These are phyloP conservation scores for Nineta flava DNA, from an alignment of 2,888 invertebrate species.

Conservation along the genomic window DNA sequence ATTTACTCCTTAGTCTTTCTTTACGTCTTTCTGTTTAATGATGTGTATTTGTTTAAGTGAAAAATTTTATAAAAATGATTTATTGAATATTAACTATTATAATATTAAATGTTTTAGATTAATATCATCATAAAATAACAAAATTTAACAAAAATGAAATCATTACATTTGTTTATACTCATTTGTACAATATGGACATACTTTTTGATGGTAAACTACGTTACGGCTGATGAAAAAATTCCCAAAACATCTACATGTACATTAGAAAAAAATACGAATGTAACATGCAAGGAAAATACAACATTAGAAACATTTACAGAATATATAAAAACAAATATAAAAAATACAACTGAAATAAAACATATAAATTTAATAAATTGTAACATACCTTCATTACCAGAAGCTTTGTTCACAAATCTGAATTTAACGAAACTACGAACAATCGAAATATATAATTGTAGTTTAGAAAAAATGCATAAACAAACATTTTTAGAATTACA, in stretches of 20 bases:
- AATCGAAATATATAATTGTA: background rate
- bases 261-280: background rate
- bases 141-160: too few relatives aligned
- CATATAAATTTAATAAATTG: background rate
- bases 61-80: too few relatives aligned
- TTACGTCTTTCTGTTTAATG: too few relatives aligned
- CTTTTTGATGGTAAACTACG: too few relatives aligned
- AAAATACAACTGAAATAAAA: background rate
- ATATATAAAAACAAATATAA: background rate
- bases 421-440: background rate
- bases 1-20: too few relatives aligned
- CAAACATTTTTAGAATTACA: constrained; percentile 1
- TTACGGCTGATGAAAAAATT: too few relatives aligned
- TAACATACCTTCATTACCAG: background rate
- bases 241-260: background rate
- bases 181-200: too few relatives aligned
- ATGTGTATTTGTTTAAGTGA: too few relatives aligned
- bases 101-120: too few relatives aligned
- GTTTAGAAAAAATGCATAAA: background rate
- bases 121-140: too few relatives aligned
- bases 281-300: background rate
- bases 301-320: background rate
- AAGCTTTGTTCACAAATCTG: background rate
- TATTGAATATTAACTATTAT: too few relatives aligned
- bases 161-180: too few relatives aligned